A percentile compares a stretch with the other conserved stretches of the same genome.
Conservation (phyloP, 2,113 vertebrate species). For the Sinocyclocheilus anophthalmus region DNA sequence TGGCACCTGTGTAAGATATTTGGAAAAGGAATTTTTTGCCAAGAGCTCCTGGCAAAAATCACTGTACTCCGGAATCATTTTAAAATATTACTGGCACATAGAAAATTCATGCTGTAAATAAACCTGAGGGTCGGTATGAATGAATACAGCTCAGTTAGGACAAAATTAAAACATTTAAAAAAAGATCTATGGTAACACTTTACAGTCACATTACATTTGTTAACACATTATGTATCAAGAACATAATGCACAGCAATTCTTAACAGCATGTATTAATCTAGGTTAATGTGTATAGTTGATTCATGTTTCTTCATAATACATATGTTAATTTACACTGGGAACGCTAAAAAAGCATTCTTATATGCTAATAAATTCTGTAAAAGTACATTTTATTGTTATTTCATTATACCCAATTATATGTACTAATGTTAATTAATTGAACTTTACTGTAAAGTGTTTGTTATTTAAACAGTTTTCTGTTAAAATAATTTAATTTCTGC, state of each 20-base stretch:
- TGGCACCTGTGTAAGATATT: constrained; percentile 51
- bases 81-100: constrained; percentile 18
- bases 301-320: neutral
- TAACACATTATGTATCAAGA: neutral
- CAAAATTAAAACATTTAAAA: neutral
- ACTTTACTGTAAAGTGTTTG: neutral
- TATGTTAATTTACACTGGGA: neutral
- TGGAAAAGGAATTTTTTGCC: constrained; percentile 30
- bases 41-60: constrained; percentile 35
- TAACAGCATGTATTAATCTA: neutral
- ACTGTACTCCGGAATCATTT: constrained; percentile 16
- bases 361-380: neutral
- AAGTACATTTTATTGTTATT: neutral
- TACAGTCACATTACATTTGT: too few species aligned
- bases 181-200: neutral
- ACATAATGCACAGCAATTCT: neutral
- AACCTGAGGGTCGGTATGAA: neutral
- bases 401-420: too few species aligned
- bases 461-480: neutral
- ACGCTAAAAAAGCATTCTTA: neutral
- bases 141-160: neutral
- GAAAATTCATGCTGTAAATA: constrained; percentile 19
- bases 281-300: neutral
- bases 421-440: neutral
- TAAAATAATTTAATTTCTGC: neutral